phyloP scores from a whole-genome alignment of 2,113 vertebrate genomes.

The Gallinago undulata region DNA sequence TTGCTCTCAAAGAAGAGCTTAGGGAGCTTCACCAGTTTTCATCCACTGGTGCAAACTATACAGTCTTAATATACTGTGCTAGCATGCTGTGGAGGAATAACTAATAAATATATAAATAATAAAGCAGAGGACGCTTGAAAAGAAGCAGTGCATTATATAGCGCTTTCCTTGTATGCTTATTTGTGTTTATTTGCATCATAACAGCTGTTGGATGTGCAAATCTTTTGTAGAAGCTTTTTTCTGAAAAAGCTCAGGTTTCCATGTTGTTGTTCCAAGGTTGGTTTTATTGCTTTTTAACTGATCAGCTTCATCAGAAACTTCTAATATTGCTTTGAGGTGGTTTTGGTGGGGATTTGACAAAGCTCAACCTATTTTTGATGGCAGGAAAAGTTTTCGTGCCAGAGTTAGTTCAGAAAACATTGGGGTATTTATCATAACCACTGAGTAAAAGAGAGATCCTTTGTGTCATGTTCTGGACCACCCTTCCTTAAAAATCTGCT shows the following conservation, averaged over 20 bases:
- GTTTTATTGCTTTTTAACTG: neutral
- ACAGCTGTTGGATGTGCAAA: neutral
- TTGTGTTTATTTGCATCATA: neutral
- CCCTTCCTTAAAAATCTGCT: neutral
- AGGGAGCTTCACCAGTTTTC: neutral
- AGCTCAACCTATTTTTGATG: neutral
- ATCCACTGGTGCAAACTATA: neutral
- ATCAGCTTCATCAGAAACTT: neutral
- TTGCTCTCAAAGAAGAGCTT: neutral
- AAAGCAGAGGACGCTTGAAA: neutral
- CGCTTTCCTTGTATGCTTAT: neutral
- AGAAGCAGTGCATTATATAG: neutral
- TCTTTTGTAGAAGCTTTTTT: neutral
- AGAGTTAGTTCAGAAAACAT: neutral
- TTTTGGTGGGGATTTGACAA: neutral
- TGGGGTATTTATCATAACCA: neutral
- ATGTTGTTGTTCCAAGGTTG: too few relatives aligned
- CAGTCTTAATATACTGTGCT: neutral
- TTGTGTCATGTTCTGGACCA: neutral
- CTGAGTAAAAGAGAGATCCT: neutral
- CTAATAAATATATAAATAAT: neutral
- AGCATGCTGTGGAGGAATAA: neutral
- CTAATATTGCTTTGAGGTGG: neutral
- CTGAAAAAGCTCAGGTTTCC: neutral
- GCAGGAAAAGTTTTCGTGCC: neutral